A percentile compares a stretch with the other conserved stretches of the same genome.
Conservation (phyloP, 2,113 vertebrate species). For the Hypomesus transpacificus region DNA sequence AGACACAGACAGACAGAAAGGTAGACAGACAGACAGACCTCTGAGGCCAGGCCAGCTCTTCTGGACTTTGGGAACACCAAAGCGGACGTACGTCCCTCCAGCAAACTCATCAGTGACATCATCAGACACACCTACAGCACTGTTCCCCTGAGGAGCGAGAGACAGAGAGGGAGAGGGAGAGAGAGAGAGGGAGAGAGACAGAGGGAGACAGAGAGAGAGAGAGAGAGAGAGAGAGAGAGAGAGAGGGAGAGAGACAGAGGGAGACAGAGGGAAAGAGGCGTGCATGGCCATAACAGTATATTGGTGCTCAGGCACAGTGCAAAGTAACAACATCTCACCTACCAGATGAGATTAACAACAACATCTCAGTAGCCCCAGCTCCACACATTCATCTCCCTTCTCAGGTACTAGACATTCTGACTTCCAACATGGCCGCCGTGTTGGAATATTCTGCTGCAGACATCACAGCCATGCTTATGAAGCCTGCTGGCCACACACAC, state of each 20-base stretch:
- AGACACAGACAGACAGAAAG: background rate
- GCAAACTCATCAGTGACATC: constrained; percentile 58
- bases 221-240: background rate
- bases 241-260: background rate
- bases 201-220: constrained; percentile 2
- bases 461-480: background rate
- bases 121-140: constrained; percentile 59
- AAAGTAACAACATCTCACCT: no score
- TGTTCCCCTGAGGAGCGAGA: constrained; percentile 35
- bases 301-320: no score
- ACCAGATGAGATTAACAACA: no score
- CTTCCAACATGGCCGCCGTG: no score
- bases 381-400: no score
- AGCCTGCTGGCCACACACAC: background rate
- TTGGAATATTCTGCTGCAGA: no score
- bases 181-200: background rate
- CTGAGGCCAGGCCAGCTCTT: constrained; percentile 79
- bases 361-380: no score
- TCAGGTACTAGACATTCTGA: no score
- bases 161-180: constrained; percentile 8
- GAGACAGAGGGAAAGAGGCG: background rate
- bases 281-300: no score
- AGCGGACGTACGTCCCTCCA: constrained; percentile 73
- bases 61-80: constrained; percentile 73
- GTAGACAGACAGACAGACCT: constrained; percentile 62